Conservation (phyloP, 1,140 invertebrate genomes). For the Apis laboriosa region DNA sequence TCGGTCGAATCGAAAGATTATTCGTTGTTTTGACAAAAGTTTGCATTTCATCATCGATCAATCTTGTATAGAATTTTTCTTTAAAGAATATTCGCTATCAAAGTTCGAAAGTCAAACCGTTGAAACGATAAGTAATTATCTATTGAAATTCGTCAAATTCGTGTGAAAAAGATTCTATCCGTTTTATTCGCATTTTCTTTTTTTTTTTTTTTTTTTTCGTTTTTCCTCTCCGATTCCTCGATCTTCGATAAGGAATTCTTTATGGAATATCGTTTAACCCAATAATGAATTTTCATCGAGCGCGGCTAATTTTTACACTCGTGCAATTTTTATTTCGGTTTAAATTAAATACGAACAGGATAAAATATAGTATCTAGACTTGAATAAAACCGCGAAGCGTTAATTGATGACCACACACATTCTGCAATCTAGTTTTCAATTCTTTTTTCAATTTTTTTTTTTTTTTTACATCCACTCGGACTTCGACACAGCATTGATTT, state of each 20-base stretch:
- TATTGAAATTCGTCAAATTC: too few species aligned
- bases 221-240: neutral
- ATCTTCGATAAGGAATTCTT: neutral
- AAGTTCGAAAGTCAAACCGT: neutral
- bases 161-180: too few species aligned
- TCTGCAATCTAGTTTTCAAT: neutral
- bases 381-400: constrained; percentile 23
- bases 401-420: neutral
- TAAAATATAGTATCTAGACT: neutral
- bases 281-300: neutral
- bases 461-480: neutral
- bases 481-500: neutral
- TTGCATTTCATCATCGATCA: too few species aligned
- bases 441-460: neutral
- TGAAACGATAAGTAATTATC: neutral
- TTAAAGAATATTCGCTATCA: too few species aligned
- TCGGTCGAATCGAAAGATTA: too few species aligned
- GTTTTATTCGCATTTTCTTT: too few species aligned
- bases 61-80: too few species aligned
- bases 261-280: neutral
- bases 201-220: too few species aligned
- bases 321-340: neutral
- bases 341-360: neutral
- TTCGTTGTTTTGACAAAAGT: too few species aligned
- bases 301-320: neutral